Base-by-base conservation (phyloP, 1,140 invertebrate species). In the Bombyx mandarina region DNA sequence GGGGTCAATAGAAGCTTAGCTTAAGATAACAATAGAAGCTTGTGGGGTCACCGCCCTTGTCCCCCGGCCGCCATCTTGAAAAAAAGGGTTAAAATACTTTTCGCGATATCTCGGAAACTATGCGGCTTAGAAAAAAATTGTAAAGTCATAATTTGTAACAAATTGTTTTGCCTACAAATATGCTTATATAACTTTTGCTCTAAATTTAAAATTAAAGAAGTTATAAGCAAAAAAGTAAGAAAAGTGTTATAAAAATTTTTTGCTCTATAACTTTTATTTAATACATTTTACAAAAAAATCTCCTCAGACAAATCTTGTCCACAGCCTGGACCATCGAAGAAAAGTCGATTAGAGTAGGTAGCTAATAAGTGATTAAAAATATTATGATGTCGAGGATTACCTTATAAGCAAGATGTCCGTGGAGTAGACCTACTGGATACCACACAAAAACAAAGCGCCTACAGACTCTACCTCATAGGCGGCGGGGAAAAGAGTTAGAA, bases 281-380 rank as follows among this genome's bases (percentile, higher is more conserved):
- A 8, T 18, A 18, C 12, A 18, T 18, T 18, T 18, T 18, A 18
- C 12, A 18, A 18, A 18, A 18, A 18, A 18, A 18, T 45, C 10
- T 8, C 45, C 45, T 45, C 45, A 1, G 7, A 45, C 45, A 7
- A 45, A 45, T 1, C 45, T 45, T 45, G 45, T 0, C 45, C 18
- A 49, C 54, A 56, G 54, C 54, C 54, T 56, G 54, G 54, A 49
- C 54, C 54, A 56, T 56, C 46, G 54, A 56, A 48, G 50, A 44
- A 57, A 51, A 57, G 35, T 57, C 56, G 42, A 51, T 51, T 57
- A 57, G 56, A 57, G 49, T 57, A 57, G 56, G 6, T 51, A 57
- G 26, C 48, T 57, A 57, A 51, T 57, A 57, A 57, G 42, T 57
- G 50, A 57, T 45, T 57, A 35, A 57, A 57, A 57, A 57, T 57